These are phyloP conservation scores for Choloepus didactylus DNA, from an alignment of 2,797 vertebrate genomes.

Conservation along the genomic window DNA sequence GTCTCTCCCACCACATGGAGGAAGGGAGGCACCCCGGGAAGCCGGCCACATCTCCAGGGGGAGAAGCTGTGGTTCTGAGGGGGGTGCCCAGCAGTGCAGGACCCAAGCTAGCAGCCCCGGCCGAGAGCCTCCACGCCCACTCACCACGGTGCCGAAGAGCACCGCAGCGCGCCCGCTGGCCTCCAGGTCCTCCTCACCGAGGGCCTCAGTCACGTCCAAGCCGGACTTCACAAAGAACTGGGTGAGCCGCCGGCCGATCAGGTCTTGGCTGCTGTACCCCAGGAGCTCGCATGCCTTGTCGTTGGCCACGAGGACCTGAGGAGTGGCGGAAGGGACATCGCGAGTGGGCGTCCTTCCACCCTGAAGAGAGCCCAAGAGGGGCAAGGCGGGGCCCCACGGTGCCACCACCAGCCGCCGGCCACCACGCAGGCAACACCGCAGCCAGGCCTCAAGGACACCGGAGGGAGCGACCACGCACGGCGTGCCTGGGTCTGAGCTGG, in stretches of 20 bases:
- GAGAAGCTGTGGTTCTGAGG: background rate
- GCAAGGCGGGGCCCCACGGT: no score
- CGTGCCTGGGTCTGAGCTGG: accelerated
- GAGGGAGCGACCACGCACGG: no score
- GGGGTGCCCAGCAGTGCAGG: background rate
- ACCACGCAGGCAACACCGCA: no score
- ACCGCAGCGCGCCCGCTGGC: constrained; percentile 87
- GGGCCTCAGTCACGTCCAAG: constrained; percentile 88
- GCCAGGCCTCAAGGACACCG: background rate
- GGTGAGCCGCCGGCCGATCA: constrained; percentile 92
- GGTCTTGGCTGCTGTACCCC: constrained; percentile 89
- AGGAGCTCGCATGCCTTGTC: constrained; percentile 93
- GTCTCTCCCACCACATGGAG: no score
- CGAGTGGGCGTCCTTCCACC: no score
- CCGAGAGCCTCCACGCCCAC: constrained; percentile 22
- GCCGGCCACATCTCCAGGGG: background rate
- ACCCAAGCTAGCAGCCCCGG: background rate
- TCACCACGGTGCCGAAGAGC: constrained; percentile 94
- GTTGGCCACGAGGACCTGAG: constrained; percentile 94
- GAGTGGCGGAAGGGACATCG: background rate
- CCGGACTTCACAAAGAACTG: constrained; percentile 90
- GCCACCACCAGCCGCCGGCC: no score
- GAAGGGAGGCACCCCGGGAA: no score
- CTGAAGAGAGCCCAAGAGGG: no score
- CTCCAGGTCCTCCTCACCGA: constrained; percentile 90